Conservation (phyloP, 2,113 vertebrate genomes). For the Nanorana parkeri region DNA sequence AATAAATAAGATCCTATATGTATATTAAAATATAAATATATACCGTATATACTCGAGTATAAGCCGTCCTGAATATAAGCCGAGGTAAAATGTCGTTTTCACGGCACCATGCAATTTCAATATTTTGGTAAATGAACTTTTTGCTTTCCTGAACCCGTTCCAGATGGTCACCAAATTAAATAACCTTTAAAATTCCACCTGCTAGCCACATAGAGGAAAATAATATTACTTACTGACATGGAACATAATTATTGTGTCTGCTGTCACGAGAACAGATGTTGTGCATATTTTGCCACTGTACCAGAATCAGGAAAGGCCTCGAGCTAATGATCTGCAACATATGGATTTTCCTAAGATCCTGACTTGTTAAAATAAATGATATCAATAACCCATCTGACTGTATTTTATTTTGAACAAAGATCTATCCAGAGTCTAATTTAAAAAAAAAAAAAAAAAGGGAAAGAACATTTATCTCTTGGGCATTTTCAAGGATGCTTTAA, state of each 20-base stretch:
- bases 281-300: background rate
- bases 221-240: background rate
- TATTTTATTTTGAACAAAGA: too few species aligned
- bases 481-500: too few species aligned
- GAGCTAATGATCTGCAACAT: constrained; percentile 11
- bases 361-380: background rate
- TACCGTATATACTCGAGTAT: too few species aligned
- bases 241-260: background rate
- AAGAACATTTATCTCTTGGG: too few species aligned
- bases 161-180: background rate
- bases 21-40: too few species aligned
- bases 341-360: background rate
- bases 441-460: too few species aligned
- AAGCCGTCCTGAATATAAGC: too few species aligned
- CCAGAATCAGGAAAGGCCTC: constrained; percentile 12
- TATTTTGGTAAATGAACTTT: background rate
- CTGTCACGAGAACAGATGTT: background rate
- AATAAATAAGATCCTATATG: too few species aligned
- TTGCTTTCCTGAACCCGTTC: background rate
- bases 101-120: background rate
- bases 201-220: background rate
- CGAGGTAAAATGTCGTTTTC: background rate
- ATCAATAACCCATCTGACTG: constrained; percentile 1
- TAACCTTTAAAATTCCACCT: background rate
- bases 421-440: too few species aligned